A percentile compares a stretch with the other conserved stretches of the same genome.
Conservation (phyloP, 2,888 invertebrate species). For the Eupeodes luniger region DNA sequence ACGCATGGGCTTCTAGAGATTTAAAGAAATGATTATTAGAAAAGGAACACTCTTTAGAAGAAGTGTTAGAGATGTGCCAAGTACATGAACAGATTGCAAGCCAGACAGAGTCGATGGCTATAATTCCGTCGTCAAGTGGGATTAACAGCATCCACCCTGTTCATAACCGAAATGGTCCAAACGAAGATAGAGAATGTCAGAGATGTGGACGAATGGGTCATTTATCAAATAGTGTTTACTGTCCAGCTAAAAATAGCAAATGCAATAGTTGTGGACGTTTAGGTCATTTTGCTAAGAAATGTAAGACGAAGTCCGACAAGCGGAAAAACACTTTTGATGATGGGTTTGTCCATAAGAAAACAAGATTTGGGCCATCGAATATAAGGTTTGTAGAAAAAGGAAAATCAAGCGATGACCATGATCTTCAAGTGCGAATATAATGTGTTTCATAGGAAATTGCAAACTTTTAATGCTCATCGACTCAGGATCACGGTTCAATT, state of each 20-base stretch:
- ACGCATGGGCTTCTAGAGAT: too few relatives aligned
- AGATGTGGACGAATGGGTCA: conserved; percentile 41
- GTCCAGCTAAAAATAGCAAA: conserved; percentile 30
- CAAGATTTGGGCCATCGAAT: background rate
- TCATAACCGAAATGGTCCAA: conserved; percentile 20
- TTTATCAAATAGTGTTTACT: conserved; percentile 15
- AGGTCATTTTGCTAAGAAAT: conserved; percentile 41
- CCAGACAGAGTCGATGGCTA: conserved; percentile 37
- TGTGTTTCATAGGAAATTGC: conserved; percentile 19
- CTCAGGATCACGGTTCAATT: background rate
- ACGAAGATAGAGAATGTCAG: conserved; percentile 30
- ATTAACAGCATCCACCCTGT: conserved; percentile 14
- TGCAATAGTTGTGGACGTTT: background rate
- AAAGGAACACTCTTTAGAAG: too few relatives aligned
- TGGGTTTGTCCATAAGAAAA: background rate
- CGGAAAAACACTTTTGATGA: conserved; percentile 14
- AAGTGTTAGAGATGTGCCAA: too few relatives aligned
- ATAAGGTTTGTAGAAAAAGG: too few relatives aligned
- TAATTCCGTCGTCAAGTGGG: conserved; percentile 25
- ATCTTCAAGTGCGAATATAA: background rate
- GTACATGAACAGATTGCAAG: conserved; percentile 20
- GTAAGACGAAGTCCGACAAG: conserved; percentile 32
- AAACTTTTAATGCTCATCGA: conserved; percentile 55
- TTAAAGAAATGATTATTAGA: too few relatives aligned
- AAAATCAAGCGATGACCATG: too few relatives aligned